Conservation (phyloP, 2,888 invertebrate species). For the Leptinotarsa haldemani region DNA sequence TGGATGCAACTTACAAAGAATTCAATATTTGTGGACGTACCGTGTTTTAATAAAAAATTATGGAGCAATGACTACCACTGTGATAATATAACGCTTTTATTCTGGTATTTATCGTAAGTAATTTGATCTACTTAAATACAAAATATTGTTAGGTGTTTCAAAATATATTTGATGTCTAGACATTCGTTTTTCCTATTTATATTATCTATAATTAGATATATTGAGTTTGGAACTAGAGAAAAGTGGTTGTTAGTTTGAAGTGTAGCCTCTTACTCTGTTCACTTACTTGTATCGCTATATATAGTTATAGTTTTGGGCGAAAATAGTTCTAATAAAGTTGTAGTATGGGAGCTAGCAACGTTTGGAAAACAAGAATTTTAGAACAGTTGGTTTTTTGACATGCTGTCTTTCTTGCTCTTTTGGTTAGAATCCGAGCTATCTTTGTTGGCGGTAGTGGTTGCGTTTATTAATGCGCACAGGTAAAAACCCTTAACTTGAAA, state of each 20-base stretch:
- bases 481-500: too few relatives aligned
- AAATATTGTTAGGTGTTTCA: slow-evolving; percentile 62
- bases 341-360: too few relatives aligned
- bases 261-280: neutral
- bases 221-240: slow-evolving; percentile 28
- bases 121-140: slow-evolving; percentile 60
- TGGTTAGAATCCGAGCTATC: too few relatives aligned
- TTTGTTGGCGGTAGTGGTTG: too few relatives aligned
- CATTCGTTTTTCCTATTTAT: slow-evolving; percentile 52
- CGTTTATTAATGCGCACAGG: too few relatives aligned
- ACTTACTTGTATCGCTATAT: too few relatives aligned
- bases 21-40: slow-evolving; percentile 23
- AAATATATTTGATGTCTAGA: slow-evolving; percentile 62
- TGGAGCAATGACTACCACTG: slow-evolving; percentile 68
- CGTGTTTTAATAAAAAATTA: slow-evolving; percentile 55
- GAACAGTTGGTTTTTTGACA: too few relatives aligned
- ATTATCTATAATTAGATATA: slow-evolving; percentile 45
- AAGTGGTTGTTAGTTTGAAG: slow-evolving; percentile 18
- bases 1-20: slow-evolving; percentile 5
- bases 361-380: too few relatives aligned
- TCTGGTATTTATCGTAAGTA: slow-evolving; percentile 65
- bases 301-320: too few relatives aligned
- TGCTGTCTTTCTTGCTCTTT: too few relatives aligned
- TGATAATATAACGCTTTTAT: slow-evolving; percentile 68
- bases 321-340: too few relatives aligned